Percentiles rank a stretch among this genome's conserved stretches.
These are phyloP conservation scores for Eulithis prunata DNA, from an alignment of 2,888 invertebrate species.

Conservation along the genomic window DNA sequence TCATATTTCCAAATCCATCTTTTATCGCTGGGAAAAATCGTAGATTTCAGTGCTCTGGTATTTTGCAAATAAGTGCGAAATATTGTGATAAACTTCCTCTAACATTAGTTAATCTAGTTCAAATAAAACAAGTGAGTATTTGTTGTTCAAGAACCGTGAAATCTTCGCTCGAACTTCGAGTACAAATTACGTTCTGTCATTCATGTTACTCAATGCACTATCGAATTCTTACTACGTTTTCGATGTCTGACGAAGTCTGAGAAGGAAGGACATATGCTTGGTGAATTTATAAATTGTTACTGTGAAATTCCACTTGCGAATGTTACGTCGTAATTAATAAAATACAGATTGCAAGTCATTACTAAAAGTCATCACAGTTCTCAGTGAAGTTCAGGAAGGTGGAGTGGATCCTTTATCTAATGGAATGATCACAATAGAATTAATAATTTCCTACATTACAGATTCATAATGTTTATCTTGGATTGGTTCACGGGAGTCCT, in stretches of 20 bases:
- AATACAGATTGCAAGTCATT: slow-evolving; percentile 73
- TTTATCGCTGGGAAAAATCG: slow-evolving; percentile 63
- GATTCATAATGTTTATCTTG: slow-evolving; percentile 94
- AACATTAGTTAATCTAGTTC: slow-evolving; percentile 78
- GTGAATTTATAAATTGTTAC: slow-evolving; percentile 39
- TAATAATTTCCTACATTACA: slow-evolving; percentile 63
- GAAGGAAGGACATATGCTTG: slow-evolving; percentile 45
- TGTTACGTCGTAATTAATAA: slow-evolving; percentile 61
- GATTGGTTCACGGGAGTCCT: slow-evolving; percentile 98
- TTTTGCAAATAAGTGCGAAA: slow-evolving; percentile 74
- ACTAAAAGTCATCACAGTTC: slow-evolving; percentile 51
- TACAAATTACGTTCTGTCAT: slow-evolving; percentile 78
- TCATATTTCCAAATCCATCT: slow-evolving; percentile 64
- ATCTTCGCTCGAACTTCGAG: slow-evolving; percentile 60
- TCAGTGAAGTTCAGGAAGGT: slow-evolving; percentile 51
- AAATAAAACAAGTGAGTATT: slow-evolving; percentile 80
- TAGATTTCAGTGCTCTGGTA: slow-evolving; percentile 74
- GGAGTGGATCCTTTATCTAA: slow-evolving; percentile 29
- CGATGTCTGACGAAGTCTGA: slow-evolving; percentile 49
- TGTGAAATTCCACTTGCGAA: slow-evolving; percentile 48
- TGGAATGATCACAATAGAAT: slow-evolving; percentile 44
- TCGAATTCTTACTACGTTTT: slow-evolving; percentile 63
- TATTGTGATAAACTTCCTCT: slow-evolving; percentile 79
- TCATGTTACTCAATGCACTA: slow-evolving; percentile 77
- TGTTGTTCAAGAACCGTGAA: slow-evolving; percentile 48